Evolutionary conservation across 1,140 invertebrate genomes (phyloP).

Genomic region (Pachypsylla venusta): DNA sequence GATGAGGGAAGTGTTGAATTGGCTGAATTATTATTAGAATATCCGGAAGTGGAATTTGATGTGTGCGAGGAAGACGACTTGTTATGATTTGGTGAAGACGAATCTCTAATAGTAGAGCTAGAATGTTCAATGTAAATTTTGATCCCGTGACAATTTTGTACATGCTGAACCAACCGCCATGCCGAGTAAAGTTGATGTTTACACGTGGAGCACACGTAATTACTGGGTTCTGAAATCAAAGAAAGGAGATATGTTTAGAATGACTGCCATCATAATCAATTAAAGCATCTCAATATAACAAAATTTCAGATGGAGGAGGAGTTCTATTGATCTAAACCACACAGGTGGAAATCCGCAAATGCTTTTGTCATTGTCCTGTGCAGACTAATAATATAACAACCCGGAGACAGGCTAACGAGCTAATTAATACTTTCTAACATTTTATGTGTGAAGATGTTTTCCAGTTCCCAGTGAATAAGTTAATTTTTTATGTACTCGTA

Average conservation of each 20-base stretch:
- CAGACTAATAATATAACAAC: background rate
- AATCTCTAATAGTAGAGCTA: constrained; percentile 31
- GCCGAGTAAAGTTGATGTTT: constrained; percentile 77
- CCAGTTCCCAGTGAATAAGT: no score
- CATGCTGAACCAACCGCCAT: constrained; percentile 88
- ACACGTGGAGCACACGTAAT: constrained; percentile 88
- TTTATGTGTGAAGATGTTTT: no score
- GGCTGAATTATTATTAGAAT: constrained; percentile 31
- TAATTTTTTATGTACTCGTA: no score
- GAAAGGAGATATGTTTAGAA: constrained; percentile 24
- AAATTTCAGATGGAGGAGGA: no score
- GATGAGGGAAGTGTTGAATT: constrained; percentile 31
- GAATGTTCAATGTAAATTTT: constrained; percentile 72
- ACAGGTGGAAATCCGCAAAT: no score
- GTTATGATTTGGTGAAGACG: constrained; percentile 25
- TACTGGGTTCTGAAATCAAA: constrained; percentile 79
- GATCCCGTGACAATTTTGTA: constrained; percentile 81
- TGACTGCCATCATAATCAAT: background rate
- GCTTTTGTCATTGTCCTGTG: no score
- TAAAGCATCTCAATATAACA: background rate
- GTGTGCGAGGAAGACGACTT: constrained; percentile 3
- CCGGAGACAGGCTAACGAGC: background rate
- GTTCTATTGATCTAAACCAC: no score
- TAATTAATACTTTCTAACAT: no score
- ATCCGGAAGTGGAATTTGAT: constrained; percentile 27